phyloP scores from a whole-genome alignment of 2,888 invertebrate species.

The Parnassius apollo region DNA sequence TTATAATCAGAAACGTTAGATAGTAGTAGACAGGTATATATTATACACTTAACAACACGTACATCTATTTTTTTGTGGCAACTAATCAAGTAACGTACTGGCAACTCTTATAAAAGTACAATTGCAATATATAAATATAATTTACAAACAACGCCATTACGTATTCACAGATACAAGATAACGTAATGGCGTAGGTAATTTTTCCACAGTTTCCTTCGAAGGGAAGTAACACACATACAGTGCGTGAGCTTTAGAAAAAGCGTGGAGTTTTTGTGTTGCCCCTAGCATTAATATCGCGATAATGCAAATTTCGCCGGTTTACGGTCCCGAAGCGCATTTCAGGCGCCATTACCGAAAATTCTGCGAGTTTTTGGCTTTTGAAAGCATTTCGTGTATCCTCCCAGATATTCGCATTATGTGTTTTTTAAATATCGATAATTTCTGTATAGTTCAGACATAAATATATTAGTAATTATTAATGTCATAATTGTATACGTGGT shows the following conservation, averaged over 20 bases:
- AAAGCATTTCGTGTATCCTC: conserved; percentile 58
- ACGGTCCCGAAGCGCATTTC: conserved; percentile 51
- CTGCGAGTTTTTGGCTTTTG: conserved; percentile 55
- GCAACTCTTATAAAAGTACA: neutral
- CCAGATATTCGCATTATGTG: conserved; percentile 51
- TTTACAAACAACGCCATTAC: neutral
- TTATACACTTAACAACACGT: neutral
- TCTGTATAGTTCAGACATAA: conserved; percentile 1
- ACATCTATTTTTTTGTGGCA: neutral
- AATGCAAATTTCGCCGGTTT: conserved; percentile 65
- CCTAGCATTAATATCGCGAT: conserved; percentile 62
- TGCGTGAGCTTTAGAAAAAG: conserved; percentile 36
- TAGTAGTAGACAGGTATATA: neutral
- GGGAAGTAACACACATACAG: conserved; percentile 35
- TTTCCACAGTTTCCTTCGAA: conserved; percentile 33
- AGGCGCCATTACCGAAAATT: conserved; percentile 63
- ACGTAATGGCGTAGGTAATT: conserved; percentile 31
- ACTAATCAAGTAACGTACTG: neutral
- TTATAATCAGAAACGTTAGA: too few relatives aligned
- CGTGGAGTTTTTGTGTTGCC: conserved; percentile 49
- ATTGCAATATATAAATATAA: neutral
- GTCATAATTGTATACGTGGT: neutral
- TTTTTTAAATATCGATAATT: conserved; percentile 52
- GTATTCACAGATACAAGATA: conserved; percentile 4
- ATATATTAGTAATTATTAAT: conserved; percentile 4